Percentiles rank a stretch among this genome's conserved stretches.
Conservation (phyloP, 2,888 invertebrate genomes). For the Marronus borbonicus region DNA sequence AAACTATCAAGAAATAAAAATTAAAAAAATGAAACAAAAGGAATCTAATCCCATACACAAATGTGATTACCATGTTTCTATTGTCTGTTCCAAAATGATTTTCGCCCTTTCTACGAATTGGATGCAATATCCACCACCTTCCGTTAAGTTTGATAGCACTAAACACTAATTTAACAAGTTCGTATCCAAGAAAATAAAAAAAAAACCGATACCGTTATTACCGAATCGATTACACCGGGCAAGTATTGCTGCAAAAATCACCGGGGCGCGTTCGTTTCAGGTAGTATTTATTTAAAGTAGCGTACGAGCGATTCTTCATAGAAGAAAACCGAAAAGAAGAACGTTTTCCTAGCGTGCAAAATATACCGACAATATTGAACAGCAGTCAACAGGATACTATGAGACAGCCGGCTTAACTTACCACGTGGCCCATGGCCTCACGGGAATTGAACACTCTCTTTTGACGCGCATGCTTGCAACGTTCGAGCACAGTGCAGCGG, state of each 20-base stretch:
- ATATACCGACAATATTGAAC: constrained; percentile 48
- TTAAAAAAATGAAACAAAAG: not conserved
- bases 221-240: not conserved
- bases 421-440: constrained; percentile 53
- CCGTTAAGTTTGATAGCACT: constrained; percentile 11
- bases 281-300: not conserved
- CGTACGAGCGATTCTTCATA: not conserved
- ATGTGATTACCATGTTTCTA: constrained; percentile 20
- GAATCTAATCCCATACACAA: not conserved
- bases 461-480: constrained; percentile 56
- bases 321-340: not conserved
- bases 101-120: not conserved
- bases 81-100: not conserved
- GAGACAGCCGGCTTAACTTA: constrained; percentile 50
- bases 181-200: not conserved
- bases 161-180: constrained; percentile 6
- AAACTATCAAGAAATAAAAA: constrained; percentile 1
- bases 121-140: not conserved
- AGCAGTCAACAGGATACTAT: constrained; percentile 47
- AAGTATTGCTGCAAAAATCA: not conserved
- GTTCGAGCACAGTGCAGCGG: not conserved
- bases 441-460: constrained; percentile 51
- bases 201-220: constrained; percentile 10
- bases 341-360: constrained; percentile 15
- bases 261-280: not conserved